Percentiles rank a stretch among this genome's conserved stretches.
Evolutionary conservation across 2,797 vertebrate genomes (phyloP).

Genomic region (Thunnus albacares): DNA sequence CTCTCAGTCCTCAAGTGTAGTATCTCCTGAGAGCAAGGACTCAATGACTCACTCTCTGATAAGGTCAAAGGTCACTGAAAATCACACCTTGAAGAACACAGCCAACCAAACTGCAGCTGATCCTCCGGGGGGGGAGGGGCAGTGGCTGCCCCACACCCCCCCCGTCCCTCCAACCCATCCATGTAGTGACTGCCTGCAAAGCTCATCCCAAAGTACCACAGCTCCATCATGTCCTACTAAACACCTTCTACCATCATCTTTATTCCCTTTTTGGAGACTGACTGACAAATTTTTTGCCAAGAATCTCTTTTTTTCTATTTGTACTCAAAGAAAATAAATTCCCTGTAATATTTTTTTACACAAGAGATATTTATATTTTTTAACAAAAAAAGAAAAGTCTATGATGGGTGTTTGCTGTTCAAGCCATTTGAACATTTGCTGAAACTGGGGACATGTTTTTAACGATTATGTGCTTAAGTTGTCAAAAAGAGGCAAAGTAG

Average conservation of each 20-base stretch:
- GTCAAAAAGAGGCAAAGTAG: slow-evolving; percentile 52
- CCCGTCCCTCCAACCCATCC: slow-evolving; percentile 17
- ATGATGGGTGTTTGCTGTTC: slow-evolving; percentile 70
- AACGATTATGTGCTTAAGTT: slow-evolving; percentile 38
- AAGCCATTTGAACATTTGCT: slow-evolving; percentile 69
- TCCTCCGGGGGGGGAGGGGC: slow-evolving; percentile 57
- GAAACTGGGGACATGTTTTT: slow-evolving; percentile 40
- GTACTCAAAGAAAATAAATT: slow-evolving; percentile 80
- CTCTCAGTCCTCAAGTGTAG: slow-evolving; percentile 24
- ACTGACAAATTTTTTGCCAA: slow-evolving; percentile 75
- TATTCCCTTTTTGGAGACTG: slow-evolving; percentile 61
- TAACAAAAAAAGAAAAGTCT: slow-evolving; percentile 68
- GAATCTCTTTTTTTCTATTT: slow-evolving; percentile 78
- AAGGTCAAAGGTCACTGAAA: slow-evolving; percentile 61
- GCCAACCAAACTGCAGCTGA: slow-evolving; percentile 57
- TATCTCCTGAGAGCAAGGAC: slow-evolving; percentile 47
- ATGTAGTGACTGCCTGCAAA: slow-evolving; percentile 49
- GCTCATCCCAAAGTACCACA: slow-evolving; percentile 77
- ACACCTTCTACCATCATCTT: slow-evolving; percentile 47
- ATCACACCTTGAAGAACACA: slow-evolving; percentile 51
- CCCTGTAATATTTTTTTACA: slow-evolving; percentile 88
- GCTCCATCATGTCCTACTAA: slow-evolving; percentile 31
- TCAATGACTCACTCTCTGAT: slow-evolving; percentile 45
- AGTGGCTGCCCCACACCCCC: background rate
- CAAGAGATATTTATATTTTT: slow-evolving; percentile 90